These are phyloP conservation scores for Drosophila pachea DNA, from an alignment of 1,140 invertebrate genomes.

Conservation along the genomic window DNA sequence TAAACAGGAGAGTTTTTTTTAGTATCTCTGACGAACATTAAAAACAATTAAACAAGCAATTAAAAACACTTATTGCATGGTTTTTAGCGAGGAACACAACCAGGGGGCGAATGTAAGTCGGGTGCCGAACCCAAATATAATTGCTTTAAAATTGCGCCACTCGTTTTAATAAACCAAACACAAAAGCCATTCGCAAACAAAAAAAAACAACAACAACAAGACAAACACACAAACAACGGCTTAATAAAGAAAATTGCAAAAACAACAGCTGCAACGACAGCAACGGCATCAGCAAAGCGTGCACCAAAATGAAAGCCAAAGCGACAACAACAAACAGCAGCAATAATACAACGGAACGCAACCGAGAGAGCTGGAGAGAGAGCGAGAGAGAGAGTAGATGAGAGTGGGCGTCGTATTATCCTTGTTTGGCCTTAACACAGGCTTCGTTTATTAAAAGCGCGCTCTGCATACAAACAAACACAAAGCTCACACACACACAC, in stretches of 20 bases:
- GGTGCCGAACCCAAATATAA: slow-evolving; percentile 50
- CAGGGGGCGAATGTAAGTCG: slow-evolving; percentile 9
- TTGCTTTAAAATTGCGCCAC: slow-evolving; percentile 67
- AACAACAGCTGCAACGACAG: background rate
- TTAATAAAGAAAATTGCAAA: background rate
- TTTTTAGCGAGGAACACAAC: slow-evolving; percentile 24
- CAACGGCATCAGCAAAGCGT: slow-evolving; percentile 16
- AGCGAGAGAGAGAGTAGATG: slow-evolving; percentile 7
- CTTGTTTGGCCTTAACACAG: slow-evolving; percentile 42
- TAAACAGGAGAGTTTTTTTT: slow-evolving; percentile 18
- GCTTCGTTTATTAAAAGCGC: slow-evolving; percentile 49
- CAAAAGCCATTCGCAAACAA: slow-evolving; percentile 37
- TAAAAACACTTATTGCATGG: slow-evolving; percentile 49
- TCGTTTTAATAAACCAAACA: slow-evolving; percentile 61
- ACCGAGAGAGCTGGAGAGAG: background rate
- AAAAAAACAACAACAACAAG: slow-evolving; percentile 23
- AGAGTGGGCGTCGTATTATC: slow-evolving; percentile 39
- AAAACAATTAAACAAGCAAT: slow-evolving; percentile 48
- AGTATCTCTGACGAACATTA: slow-evolving; percentile 32
- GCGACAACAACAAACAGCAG: slow-evolving; percentile 20
- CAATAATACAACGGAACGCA: slow-evolving; percentile 19
- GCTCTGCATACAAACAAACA: slow-evolving; percentile 42
- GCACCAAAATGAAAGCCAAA: slow-evolving; percentile 22
- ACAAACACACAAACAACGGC: slow-evolving; percentile 37
- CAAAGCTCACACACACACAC: background rate